These are phyloP conservation scores for Mya arenaria DNA, from an alignment of 1,140 invertebrate genomes.

Conservation along the genomic window DNA sequence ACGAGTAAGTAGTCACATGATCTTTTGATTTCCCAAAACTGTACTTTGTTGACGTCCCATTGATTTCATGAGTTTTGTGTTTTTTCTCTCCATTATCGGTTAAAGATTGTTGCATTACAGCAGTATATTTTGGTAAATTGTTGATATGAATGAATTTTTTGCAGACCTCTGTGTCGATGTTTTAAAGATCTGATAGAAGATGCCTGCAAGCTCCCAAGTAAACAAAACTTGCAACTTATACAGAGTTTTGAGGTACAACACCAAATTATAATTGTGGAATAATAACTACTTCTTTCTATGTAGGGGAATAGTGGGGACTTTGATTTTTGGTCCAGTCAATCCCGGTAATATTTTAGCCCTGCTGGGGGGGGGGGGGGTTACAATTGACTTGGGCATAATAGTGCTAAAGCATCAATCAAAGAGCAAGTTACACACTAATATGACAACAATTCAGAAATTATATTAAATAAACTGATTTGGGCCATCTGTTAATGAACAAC, in stretches of 20 bases:
- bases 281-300: not conserved
- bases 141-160: conserved; percentile 4
- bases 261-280: not conserved
- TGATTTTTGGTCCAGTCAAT: no score
- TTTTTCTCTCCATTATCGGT: not conserved
- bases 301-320: no score
- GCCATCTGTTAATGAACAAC: no score
- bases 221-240: conserved; percentile 29
- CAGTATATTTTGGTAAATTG: not conserved
- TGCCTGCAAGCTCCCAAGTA: conserved; percentile 14
- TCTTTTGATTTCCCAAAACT: not conserved
- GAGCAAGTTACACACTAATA: no score
- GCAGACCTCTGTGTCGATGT: conserved; percentile 54
- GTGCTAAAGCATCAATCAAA: no score
- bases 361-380: no score
- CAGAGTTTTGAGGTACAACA: conserved; percentile 42
- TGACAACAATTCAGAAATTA: no score
- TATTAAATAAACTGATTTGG: no score
- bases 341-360: no score
- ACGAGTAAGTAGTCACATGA: conserved; percentile 65
- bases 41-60: not conserved
- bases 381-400: no score
- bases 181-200: conserved; percentile 51
- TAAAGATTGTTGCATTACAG: no score
- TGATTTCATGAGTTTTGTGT: not conserved